phyloP scores from a whole-genome alignment of 2,797 vertebrate species.

The Paguma larvata region DNA sequence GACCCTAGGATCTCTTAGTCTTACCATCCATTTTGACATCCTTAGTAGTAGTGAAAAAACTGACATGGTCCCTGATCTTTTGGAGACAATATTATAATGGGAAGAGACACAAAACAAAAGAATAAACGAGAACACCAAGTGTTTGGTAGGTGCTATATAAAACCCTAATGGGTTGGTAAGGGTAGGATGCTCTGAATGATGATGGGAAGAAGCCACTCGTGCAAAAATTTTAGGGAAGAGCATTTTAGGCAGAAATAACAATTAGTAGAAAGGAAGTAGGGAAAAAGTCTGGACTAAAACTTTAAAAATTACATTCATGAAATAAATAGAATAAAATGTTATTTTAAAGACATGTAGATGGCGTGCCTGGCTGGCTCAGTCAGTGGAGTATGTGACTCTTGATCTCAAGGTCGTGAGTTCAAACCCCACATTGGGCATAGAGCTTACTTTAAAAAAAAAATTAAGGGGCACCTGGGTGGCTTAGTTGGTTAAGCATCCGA shows the following conservation, averaged over 20 bases:
- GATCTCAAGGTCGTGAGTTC: background rate
- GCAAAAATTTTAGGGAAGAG: constrained; percentile 19
- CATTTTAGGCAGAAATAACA: background rate
- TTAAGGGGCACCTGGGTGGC: background rate
- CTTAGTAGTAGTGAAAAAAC: background rate
- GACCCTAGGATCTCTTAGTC: background rate
- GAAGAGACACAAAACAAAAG: background rate
- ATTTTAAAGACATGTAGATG: background rate
- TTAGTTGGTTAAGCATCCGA: background rate
- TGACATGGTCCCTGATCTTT: background rate
- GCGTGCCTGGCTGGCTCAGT: background rate
- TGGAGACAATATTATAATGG: background rate
- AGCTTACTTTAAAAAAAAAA: no score
- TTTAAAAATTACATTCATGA: background rate
- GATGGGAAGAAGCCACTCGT: background rate
- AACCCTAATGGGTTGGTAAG: background rate
- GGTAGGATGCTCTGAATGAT: background rate
- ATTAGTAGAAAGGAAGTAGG: background rate
- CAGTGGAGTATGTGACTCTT: background rate
- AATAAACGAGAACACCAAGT: constrained; percentile 16
- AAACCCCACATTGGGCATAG: background rate
- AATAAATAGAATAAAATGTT: constrained; percentile 49
- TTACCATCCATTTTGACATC: constrained; percentile 2
- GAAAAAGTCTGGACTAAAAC: background rate
- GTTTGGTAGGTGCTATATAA: background rate